Base-by-base conservation (phyloP, 2,888 invertebrate genomes). In the Mycogona germanica region DNA sequence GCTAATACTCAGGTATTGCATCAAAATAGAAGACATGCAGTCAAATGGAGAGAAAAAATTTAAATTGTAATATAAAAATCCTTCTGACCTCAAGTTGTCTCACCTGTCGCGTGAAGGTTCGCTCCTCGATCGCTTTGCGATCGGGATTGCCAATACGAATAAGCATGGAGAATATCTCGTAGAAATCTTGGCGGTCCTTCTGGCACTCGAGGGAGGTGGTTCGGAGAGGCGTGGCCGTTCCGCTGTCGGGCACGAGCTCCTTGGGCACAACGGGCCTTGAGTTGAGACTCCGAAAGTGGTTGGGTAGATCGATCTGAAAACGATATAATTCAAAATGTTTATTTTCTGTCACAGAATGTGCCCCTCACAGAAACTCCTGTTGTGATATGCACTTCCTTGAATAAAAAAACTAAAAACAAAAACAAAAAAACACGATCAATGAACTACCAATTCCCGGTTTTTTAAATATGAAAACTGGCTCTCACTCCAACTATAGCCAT, bases 101-200 rank as follows among this genome's bases (percentile, higher is more conserved):
- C 25, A 55, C 55, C 35, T 53, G 55, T 42, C 55, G 28, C 25
- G 44, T 32, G 28, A 51, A 55, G 26, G 44, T 51, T 41, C 58
- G 57, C 45, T 66, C 66, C 44, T 66, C 66, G 55, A 65, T 65
- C 41, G 65, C 64, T 57, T 66, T 66, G 51, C 64, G 65, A 1
- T 68, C 69, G 30, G 65, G 61, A 49, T 68, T 69, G n/a, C 72
- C 72, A 63, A 86, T 77, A 63, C 81, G 79, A 63, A 86, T 82
- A 52, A 86, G 74, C 72, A 81, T 75, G 62, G 81, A 80, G 69
- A 86, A 81, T 0, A 81, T 82, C 65, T 79, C 78, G 70, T 83
- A 81, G 70, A 84, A 84, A 63, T 72, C 74, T 59, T 77, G 74
- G 29, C 80, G 72, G 66, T 68, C 68, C 55, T 23, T n/a, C 2